Evolutionary conservation across 2,888 invertebrate genomes (phyloP).

Genomic region (Laspeyria flexula): DNA sequence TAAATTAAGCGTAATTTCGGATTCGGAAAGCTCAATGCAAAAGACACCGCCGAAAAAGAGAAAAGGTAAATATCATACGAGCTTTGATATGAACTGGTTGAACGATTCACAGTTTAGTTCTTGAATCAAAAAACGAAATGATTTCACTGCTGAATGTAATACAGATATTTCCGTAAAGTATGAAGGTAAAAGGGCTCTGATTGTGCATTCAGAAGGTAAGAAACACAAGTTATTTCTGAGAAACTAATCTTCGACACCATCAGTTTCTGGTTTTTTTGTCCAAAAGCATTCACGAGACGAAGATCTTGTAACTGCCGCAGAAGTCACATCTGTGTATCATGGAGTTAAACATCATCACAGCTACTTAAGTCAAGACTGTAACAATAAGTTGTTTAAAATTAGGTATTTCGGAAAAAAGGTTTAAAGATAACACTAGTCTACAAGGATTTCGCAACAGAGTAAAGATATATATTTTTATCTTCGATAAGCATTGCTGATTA

Average conservation of each 20-base stretch:
- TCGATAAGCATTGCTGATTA: too few species aligned
- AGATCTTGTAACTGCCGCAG: constrained; percentile 10
- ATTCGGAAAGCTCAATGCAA: background rate
- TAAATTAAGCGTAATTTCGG: too few species aligned
- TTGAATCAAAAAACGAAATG: constrained; percentile 1
- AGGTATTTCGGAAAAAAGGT: constrained; percentile 1
- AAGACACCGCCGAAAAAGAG: background rate
- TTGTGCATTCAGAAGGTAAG: constrained; percentile 15
- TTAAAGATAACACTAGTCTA: constrained; percentile 9
- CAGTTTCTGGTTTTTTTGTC: background rate
- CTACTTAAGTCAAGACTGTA: constrained; percentile 20
- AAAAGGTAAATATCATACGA: too few species aligned
- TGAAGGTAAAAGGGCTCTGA: constrained; percentile 5
- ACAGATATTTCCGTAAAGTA: too few species aligned
- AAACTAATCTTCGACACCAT: constrained; percentile 8
- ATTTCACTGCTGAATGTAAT: constrained; percentile 5
- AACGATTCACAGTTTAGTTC: background rate
- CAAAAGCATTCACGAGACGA: background rate
- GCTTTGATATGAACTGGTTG: background rate
- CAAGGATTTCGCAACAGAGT: too few species aligned
- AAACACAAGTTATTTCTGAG: constrained; percentile 16
- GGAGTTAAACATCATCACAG: constrained; percentile 15
- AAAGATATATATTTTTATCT: too few species aligned
- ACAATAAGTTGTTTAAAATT: constrained; percentile 11
- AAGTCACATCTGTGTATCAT: constrained; percentile 18